These are phyloP conservation scores for Ephialtes manifestator DNA, from an alignment of 2,888 invertebrate genomes.

Conservation along the genomic window DNA sequence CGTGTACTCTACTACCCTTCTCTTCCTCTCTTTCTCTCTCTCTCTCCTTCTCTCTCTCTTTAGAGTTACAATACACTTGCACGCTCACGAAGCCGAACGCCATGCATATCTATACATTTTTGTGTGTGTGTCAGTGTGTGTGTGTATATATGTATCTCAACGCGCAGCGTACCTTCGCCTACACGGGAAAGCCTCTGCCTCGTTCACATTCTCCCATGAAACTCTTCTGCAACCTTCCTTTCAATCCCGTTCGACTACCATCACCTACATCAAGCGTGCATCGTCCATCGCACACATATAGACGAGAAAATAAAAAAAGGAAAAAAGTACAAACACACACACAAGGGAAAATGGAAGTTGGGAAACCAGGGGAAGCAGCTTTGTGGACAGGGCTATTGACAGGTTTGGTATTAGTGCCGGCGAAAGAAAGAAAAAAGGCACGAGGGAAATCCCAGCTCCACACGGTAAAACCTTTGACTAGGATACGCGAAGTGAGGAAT, in stretches of 20 bases:
- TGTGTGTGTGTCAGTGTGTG: neutral
- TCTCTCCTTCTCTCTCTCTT: neutral
- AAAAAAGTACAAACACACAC: slow-evolving; percentile 24
- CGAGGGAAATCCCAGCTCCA: slow-evolving; percentile 48
- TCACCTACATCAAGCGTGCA: slow-evolving; percentile 29
- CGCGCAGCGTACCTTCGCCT: slow-evolving; percentile 2
- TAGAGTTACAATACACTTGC: slow-evolving; percentile 29
- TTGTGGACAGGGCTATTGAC: slow-evolving; percentile 81
- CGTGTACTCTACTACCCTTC: slow-evolving; percentile 33
- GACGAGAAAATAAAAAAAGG: slow-evolving; percentile 25
- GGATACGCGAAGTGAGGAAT: slow-evolving; percentile 24
- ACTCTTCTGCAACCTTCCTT: slow-evolving; percentile 28
- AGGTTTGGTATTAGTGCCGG: slow-evolving; percentile 77
- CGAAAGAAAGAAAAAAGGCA: slow-evolving; percentile 67
- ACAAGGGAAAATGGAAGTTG: slow-evolving; percentile 21
- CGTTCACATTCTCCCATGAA: neutral
- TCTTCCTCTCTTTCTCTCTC: neutral
- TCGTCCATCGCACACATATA: slow-evolving; percentile 28
- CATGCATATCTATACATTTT: neutral
- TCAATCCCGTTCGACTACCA: slow-evolving; percentile 36
- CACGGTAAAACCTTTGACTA: slow-evolving; percentile 43
- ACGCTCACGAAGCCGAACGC: neutral
- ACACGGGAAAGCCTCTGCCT: slow-evolving; percentile 37
- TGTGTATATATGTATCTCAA: neutral
- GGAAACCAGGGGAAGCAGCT: slow-evolving; percentile 72